Base-by-base conservation (phyloP, 2,888 invertebrate genomes). In the Sclerodermus sp. region DNA sequence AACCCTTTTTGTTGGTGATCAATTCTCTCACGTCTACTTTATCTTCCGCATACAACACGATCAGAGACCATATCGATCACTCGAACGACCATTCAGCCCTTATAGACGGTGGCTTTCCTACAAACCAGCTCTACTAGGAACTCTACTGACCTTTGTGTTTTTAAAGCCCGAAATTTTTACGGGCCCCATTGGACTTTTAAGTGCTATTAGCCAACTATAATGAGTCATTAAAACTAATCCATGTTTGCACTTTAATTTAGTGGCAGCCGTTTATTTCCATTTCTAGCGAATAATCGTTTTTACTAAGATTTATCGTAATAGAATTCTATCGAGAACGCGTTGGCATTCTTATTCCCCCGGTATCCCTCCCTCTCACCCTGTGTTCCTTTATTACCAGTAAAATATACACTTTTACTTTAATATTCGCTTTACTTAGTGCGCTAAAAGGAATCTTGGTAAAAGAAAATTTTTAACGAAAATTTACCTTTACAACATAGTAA, bases 131-230 rank as follows among this genome's bases (percentile, higher is more conserved):
- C 23, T 16, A 16, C 16, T 43, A 10, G 14, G 40, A 46, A 61
- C 58, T 42, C 51, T 54, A 55, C 53, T 49, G 18, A 40, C 31
- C 49, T 51, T 53, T 49, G 23, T 42, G 54, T 23, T 51, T 51
- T 54, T 50, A 32, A 37, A 47, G 6, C 34, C 49, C 42, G 47
- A 54, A 64, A 60, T 46, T 58, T 60, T 60, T 56, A 60, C 52
- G 46, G 41, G 16, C 37, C 41, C 41, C 49, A 49, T 49, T 51
- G 45, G 47, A 56, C 42, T 53, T 49, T 47, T 34, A 15, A 49
- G 41, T 51, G 51, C 52, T 44, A 51, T 53, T 57, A 56, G 41
- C 34, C 23, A 23, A 23, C 23, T 23, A 5, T 8, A 32, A 44
- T 23, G 23, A 23, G 42, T 45, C 45, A 43, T 56, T 48, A 50